Evolutionary conservation across 2,888 invertebrate genomes (phyloP), one percentile per base, ranked within the genome.

Genomic region (Drosophila mimetica): DNA sequence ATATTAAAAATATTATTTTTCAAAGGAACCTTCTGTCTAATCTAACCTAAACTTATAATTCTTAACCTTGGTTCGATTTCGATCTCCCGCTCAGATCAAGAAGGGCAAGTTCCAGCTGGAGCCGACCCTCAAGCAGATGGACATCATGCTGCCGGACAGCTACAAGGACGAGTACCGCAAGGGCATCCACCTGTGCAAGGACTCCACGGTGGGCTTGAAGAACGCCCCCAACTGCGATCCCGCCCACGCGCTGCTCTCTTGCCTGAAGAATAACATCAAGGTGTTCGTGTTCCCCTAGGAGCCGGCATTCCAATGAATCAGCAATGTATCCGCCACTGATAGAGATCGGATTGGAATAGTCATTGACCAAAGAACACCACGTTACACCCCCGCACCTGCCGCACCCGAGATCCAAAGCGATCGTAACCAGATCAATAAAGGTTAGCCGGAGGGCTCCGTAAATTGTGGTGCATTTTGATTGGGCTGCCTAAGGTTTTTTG

Each of bases 61-160:
- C 28, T 9, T 9, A 28, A 9, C 9, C 5, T 4, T 13, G 13
- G 6, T 34, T 39, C 2, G 2, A 8, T 18, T 36, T 1, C 11
- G 13, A 13, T n/a, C 13, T n/a, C 13, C 20, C 25, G 3, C 2
- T 8, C 53, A 91, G 91, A 90, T 92, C 63, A 91, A 91, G 69
- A 92, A 91, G 65, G 91, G 91, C 2, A 92, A 92, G 73, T 88
- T 91, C 41, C 81, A 89, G 4, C 70, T 89, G 53, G 91, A 91
- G 9, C 67, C 88, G 2, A 78, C 91, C 1, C 67, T 90, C 6
- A 92, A 92, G 66, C 92, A 92, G 74, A 84, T 92, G 16, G 92
- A 92, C 1, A 41, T 91, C 0, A 61, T 92, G 14, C 54, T 92
- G 78, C 91, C 92, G 20, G 92, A 92, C 20, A 47, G 65, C 25